A percentile compares a stretch with the other conserved stretches of the same genome.
Evolutionary conservation across 2,113 vertebrate species (phyloP).

Genomic region (Oxyruncus cristatus): DNA sequence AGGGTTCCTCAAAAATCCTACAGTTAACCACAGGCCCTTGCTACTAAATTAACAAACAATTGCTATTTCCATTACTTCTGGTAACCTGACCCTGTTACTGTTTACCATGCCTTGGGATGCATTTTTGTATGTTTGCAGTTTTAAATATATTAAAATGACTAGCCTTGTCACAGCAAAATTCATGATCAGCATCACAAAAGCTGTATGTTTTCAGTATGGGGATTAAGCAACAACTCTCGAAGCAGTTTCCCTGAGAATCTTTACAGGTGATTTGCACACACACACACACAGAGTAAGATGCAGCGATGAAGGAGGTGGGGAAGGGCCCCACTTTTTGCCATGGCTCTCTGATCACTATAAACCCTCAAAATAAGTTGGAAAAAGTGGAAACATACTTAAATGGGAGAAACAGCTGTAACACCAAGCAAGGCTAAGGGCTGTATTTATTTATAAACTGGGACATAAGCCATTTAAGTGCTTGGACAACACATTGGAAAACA

Average conservation of each 20-base stretch:
- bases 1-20: background rate
- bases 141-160: background rate
- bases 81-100: background rate
- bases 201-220: background rate
- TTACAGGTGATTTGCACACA: background rate
- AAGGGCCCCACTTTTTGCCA: background rate
- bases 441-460: constrained; percentile 12
- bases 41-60: background rate
- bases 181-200: background rate
- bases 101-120: background rate
- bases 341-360: background rate
- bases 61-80: background rate
- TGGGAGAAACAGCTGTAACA: background rate
- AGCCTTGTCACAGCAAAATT: background rate
- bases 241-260: background rate
- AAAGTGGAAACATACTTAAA: background rate
- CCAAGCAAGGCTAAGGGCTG: background rate
- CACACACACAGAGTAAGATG: background rate
- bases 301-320: background rate
- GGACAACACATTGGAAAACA: background rate
- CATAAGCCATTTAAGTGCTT: background rate
- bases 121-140: background rate
- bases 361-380: background rate
- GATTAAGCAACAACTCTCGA: background rate
- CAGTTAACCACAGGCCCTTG: background rate